A percentile compares a stretch with the other conserved stretches of the same genome.
phyloP scores from a whole-genome alignment of 2,113 vertebrate species.

The Junco hyemalis region DNA sequence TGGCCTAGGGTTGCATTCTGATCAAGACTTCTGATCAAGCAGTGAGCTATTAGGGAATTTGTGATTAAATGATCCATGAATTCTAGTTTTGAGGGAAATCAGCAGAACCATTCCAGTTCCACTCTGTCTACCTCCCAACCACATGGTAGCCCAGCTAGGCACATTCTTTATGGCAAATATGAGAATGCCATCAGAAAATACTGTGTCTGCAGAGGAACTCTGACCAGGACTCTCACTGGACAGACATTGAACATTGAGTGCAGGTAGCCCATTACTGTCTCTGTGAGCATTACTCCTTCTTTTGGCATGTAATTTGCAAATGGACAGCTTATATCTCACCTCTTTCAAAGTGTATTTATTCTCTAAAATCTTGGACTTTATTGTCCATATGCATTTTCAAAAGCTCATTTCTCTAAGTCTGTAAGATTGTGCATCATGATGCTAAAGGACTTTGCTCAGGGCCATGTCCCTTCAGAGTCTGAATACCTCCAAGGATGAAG shows the following conservation, averaged over 20 bases:
- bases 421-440: background rate
- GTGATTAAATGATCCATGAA: background rate
- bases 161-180: background rate
- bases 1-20: background rate
- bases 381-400: background rate
- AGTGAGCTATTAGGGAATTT: background rate
- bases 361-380: background rate
- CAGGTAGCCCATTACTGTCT: background rate
- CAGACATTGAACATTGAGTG: background rate
- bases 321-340: background rate
- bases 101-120: background rate
- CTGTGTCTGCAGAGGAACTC: background rate
- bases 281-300: background rate
- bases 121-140: background rate
- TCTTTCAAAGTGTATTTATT: background rate
- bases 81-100: background rate
- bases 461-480: background rate
- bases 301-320: background rate
- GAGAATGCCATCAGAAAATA: background rate
- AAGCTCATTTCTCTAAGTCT: background rate
- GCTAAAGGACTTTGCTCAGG: background rate
- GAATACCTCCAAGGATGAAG: background rate
- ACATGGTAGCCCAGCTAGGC: background rate
- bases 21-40: background rate
- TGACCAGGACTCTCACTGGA: background rate